phyloP scores from a whole-genome alignment of 2,888 invertebrate species.

The Melipona beecheii region DNA sequence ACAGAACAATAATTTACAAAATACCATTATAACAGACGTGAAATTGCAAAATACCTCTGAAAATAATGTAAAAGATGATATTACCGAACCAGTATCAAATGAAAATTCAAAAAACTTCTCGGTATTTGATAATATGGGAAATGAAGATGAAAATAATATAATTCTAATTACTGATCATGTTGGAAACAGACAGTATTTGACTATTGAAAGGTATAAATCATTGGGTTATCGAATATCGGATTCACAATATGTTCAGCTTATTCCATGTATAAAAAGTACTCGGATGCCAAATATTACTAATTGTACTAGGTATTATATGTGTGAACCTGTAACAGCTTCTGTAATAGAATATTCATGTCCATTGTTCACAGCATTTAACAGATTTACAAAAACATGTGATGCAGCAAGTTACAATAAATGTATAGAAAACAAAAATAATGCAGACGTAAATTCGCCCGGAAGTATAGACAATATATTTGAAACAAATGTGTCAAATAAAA shows the following conservation, averaged over 20 bases:
- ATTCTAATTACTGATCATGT: constrained; percentile 71
- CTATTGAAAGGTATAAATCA: constrained; percentile 70
- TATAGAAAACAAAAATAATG: constrained; percentile 67
- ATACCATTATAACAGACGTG: constrained; percentile 20
- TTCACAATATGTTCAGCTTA: constrained; percentile 42
- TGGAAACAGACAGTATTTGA: constrained; percentile 74
- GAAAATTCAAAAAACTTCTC: constrained; percentile 10
- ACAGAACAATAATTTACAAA: constrained; percentile 53
- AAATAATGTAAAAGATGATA: constrained; percentile 5
- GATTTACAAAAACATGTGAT: constrained; percentile 84
- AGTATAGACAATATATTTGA: background rate
- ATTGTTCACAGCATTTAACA: constrained; percentile 84
- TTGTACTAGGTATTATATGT: constrained; percentile 85
- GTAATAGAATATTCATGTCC: constrained; percentile 85
- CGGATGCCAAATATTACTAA: constrained; percentile 85
- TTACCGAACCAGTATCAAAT: constrained; percentile 16
- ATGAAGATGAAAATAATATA: constrained; percentile 61
- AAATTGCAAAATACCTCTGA: constrained; percentile 34
- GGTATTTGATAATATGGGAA: constrained; percentile 45
- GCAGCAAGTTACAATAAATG: constrained; percentile 82
- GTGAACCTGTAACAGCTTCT: constrained; percentile 83
- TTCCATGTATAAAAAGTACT: constrained; percentile 84
- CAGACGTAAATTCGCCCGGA: background rate
- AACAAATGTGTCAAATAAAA: constrained; percentile 10
- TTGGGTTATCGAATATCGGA: constrained; percentile 61